Base-by-base conservation (phyloP, 2,888 invertebrate species). In the Drosophila basisetae region DNA sequence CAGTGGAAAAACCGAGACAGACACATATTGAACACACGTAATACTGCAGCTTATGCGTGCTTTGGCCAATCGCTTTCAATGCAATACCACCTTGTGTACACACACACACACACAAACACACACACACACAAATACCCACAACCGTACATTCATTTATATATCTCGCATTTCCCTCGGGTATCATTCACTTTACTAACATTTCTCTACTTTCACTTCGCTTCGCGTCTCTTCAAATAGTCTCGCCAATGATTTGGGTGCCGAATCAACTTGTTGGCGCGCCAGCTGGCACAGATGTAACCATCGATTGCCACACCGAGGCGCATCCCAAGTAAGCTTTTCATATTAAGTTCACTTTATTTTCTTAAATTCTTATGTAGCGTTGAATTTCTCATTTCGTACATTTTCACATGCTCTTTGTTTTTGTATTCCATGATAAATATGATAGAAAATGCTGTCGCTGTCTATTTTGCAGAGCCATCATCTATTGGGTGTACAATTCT, bases 191-290 rank as follows among this genome's bases (percentile, higher is more conserved):
- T 76, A 66, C 78, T 73, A 65, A 83, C 78, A 59, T 69, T 61
- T 53, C 37, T 72, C 47, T 35, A 47, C 60, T 56, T 41, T 49
- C 49, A 56, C 28, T 10, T 10, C 55, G 31, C 41, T 35, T 28
- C 25, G 28, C 33, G 49, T 94, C 63, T 52, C 41, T 18, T 69
- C 28, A 68, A 67, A 35, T 83, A 98, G 98, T 98, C 94, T 96
- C 97, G 0, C 98, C 98, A 60, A 97, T 98, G 97, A 97, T 98
- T 92, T 98, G 97, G 96, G 97, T 98, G 80, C 97, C 98, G 65
- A 98, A 98, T 94, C 98, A 98, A 94, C 94, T 98, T 94, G 97
- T 98, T 76, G 98, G 98, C 2, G 98, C 98, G 37, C 98, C 98
- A 70, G 95, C 96, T 69, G 97, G 97, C 76, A 97, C 97, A 58